phyloP scores from a whole-genome alignment of 1,140 invertebrate species.

The Atta cephalotes region DNA sequence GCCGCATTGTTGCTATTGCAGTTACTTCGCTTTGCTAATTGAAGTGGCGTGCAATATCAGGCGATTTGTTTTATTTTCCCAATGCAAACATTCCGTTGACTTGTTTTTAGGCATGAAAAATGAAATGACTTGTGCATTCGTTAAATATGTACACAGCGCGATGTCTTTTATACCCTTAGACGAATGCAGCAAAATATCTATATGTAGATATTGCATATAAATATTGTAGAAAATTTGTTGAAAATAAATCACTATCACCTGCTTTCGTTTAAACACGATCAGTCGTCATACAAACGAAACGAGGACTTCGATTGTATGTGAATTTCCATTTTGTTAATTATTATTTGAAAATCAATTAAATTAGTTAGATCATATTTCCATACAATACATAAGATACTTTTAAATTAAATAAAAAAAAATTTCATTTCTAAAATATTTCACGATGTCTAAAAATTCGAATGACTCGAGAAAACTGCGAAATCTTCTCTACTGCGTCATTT shows the following conservation, averaged over 20 bases:
- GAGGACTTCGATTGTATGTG: background rate
- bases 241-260: background rate
- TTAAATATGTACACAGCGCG: slow-evolving; percentile 8
- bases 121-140: background rate
- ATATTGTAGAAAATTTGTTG: slow-evolving; percentile 34
- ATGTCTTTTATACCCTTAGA: slow-evolving; percentile 32
- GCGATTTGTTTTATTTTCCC: background rate
- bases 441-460: background rate
- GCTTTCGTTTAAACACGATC: background rate
- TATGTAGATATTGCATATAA: slow-evolving; percentile 26
- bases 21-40: slow-evolving; percentile 44
- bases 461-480: background rate
- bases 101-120: slow-evolving; percentile 21
- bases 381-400: background rate
- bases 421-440: background rate
- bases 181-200: slow-evolving; percentile 25
- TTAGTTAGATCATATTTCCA: background rate
- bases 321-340: background rate
- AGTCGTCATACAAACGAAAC: background rate
- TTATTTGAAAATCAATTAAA: slow-evolving; percentile 9
- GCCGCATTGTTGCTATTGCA: slow-evolving; percentile 43
- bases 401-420: background rate
- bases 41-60: background rate
- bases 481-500: slow-evolving; percentile 2
- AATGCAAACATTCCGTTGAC: background rate